Percentiles rank a stretch among this genome's conserved stretches.
Conservation (phyloP, 2,113 vertebrate genomes). For the Sarotherodon lohbergeri region DNA sequence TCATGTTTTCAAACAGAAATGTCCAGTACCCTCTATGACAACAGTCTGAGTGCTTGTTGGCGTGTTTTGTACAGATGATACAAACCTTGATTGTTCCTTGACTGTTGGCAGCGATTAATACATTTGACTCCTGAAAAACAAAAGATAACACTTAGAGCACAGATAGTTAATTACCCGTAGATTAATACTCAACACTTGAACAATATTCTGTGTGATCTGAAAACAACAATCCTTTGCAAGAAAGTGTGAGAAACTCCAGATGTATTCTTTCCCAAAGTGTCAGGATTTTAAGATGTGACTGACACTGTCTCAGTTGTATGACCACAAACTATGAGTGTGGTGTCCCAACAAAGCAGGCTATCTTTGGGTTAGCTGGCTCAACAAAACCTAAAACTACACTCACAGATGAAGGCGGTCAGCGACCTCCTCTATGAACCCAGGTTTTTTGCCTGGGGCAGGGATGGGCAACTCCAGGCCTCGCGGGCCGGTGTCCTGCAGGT, state of each 20-base stretch:
- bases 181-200: background rate
- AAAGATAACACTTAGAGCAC: background rate
- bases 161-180: background rate
- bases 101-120: slow-evolving; percentile 99
- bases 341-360: background rate
- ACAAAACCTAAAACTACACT: background rate
- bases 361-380: background rate
- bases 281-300: background rate
- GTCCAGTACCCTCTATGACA: background rate
- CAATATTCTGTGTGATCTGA: background rate
- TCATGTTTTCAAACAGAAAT: background rate
- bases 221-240: background rate
- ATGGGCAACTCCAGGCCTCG: fast-evolving
- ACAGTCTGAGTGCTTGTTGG: background rate
- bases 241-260: background rate
- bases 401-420: background rate
- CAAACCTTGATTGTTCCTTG: slow-evolving; percentile 99
- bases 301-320: background rate
- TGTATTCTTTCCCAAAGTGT: background rate
- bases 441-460: background rate
- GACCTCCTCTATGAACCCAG: background rate
- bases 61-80: background rate
- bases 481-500: fast-evolving
- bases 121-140: slow-evolving; percentile 91
- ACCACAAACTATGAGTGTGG: background rate